Evolutionary conservation across 2,797 vertebrate species (phyloP).

Genomic region (Anableps anableps): DNA sequence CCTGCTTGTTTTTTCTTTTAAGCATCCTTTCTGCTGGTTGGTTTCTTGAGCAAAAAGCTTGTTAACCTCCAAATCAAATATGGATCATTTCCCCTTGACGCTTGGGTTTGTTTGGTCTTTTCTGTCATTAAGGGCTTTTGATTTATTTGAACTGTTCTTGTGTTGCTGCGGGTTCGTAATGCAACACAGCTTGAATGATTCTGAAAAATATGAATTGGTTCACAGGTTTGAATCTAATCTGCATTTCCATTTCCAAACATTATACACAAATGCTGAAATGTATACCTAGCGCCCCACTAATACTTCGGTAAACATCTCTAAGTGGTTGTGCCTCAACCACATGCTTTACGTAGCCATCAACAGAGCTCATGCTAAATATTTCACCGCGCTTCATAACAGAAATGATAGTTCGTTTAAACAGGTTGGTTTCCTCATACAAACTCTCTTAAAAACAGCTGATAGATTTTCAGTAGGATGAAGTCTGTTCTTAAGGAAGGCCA

Average conservation of each 20-base stretch:
- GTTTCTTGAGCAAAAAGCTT: neutral
- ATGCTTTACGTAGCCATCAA: neutral
- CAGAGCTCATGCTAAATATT: neutral
- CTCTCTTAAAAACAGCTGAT: neutral
- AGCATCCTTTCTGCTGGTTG: neutral
- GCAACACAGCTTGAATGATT: neutral
- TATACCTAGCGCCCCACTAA: neutral
- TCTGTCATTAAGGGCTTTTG: neutral
- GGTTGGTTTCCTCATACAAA: neutral
- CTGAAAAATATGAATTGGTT: neutral
- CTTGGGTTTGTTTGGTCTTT: neutral
- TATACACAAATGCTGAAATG: neutral
- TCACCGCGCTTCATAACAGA: too few relatives aligned
- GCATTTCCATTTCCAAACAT: neutral
- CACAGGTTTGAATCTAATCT: neutral
- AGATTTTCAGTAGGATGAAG: neutral
- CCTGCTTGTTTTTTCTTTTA: neutral
- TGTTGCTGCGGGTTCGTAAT: neutral
- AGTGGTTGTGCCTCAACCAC: neutral
- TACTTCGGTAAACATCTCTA: neutral
- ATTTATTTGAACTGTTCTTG: neutral
- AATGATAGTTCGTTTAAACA: neutral
- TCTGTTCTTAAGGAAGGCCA: neutral
- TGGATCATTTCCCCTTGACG: neutral
- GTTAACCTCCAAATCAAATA: neutral